A percentile compares a stretch with the other conserved stretches of the same genome.
Evolutionary conservation across 2,113 vertebrate genomes (phyloP).

Genomic region (Sorex araneus): DNA sequence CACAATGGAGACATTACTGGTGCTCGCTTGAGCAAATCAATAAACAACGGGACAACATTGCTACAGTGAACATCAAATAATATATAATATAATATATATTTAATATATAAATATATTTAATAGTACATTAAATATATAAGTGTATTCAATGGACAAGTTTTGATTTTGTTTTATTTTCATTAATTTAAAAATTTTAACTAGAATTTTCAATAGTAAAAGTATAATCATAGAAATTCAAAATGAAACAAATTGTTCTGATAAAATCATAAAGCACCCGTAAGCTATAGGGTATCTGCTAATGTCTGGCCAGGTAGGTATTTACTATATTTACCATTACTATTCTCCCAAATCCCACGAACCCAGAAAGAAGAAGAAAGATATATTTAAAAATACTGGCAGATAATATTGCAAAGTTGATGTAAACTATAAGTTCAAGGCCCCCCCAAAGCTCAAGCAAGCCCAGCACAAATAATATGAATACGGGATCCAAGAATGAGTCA

Average conservation of each 20-base stretch:
- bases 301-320: no score
- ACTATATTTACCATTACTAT: neutral
- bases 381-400: neutral
- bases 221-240: neutral
- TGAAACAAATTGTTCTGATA: neutral
- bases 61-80: no score
- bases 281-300: neutral
- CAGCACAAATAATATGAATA: neutral
- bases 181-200: constrained; percentile 23
- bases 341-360: no score
- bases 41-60: no score
- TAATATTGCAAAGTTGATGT: neutral
- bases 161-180: constrained; percentile 84
- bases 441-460: neutral
- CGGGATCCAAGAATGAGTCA: no score
- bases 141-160: constrained; percentile 80
- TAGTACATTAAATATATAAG: constrained; percentile 67
- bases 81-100: no score
- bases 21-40: no score
- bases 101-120: no score
- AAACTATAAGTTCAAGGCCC: neutral
- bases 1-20: no score
- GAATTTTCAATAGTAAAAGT: constrained; percentile 81
- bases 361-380: neutral
- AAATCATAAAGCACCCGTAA: neutral